phyloP scores from a whole-genome alignment of 2,113 vertebrate genomes.

The Lamprotornis superbus region DNA sequence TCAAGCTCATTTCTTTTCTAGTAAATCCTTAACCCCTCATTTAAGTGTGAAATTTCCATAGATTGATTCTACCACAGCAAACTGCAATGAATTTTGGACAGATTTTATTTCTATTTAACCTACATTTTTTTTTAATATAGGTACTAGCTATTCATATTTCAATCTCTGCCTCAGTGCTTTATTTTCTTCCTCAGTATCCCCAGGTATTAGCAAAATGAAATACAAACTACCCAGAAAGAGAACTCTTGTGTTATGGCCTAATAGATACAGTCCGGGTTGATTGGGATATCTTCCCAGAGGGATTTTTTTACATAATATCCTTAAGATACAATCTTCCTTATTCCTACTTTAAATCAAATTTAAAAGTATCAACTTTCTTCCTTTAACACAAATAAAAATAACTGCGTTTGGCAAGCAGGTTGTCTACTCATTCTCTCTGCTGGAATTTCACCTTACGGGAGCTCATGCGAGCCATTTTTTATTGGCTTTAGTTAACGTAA shows the following conservation, averaged over 20 bases:
- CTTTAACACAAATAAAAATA: conserved; percentile 40
- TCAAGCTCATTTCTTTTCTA: not conserved
- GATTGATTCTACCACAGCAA: not conserved
- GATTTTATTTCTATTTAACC: not conserved
- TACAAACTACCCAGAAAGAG: not conserved
- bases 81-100: not conserved
- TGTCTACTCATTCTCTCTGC: not conserved
- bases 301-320: not conserved
- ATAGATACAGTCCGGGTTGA: not conserved
- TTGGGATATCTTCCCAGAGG: not conserved
- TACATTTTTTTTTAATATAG: not conserved
- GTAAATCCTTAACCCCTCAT: not conserved
- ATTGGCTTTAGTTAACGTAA: conserved; percentile 47
- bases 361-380: conserved; percentile 28
- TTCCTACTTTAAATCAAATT: conserved; percentile 42
- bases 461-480: conserved; percentile 47
- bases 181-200: not conserved
- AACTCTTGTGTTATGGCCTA: not conserved
- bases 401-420: conserved; percentile 39
- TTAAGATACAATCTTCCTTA: conserved; percentile 3
- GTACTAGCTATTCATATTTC: not conserved
- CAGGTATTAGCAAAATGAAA: not conserved
- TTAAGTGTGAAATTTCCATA: not conserved
- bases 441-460: conserved; percentile 51
- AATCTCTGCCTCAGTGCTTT: rapidly evolving